Evolutionary conservation across 2,797 vertebrate genomes (phyloP).

Genomic region (Limnodromus scolopaceus): DNA sequence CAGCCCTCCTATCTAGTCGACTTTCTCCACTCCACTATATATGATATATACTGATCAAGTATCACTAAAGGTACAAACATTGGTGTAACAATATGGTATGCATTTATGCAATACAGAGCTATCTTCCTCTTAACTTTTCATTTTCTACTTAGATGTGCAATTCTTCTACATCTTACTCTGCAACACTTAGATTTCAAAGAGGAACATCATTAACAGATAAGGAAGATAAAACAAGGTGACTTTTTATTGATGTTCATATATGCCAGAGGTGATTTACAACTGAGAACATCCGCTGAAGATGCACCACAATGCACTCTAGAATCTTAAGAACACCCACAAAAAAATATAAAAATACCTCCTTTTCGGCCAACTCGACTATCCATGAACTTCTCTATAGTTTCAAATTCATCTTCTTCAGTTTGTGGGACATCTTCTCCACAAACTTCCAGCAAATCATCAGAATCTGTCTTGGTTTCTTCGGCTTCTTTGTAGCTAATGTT

Average conservation of each 20-base stretch:
- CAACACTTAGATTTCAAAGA: not conserved
- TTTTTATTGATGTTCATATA: not conserved
- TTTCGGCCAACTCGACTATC: slow-evolving; percentile 90
- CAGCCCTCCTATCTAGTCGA: not conserved
- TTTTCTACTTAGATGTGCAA: not conserved
- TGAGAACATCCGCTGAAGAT: not conserved
- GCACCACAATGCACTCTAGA: not conserved
- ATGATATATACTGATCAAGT: not conserved
- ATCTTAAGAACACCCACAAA: not conserved
- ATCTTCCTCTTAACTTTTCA: not conserved
- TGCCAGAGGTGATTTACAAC: not conserved
- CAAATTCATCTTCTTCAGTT: slow-evolving; percentile 96
- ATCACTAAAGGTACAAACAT: not conserved
- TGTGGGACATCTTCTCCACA: slow-evolving; percentile 96
- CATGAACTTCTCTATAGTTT: slow-evolving; percentile 97
- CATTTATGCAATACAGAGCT: not conserved
- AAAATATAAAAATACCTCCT: slow-evolving; percentile 82
- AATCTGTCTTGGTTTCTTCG: slow-evolving; percentile 98
- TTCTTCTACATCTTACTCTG: not conserved
- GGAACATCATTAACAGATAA: not conserved
- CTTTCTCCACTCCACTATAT: not conserved
- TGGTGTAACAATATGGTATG: not conserved
- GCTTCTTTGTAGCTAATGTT: slow-evolving; percentile 98
- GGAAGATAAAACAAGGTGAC: not conserved
- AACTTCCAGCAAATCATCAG: slow-evolving; percentile 95